phyloP scores from a whole-genome alignment of 2,113 vertebrate genomes.

The Pachycephala philippinensis region DNA sequence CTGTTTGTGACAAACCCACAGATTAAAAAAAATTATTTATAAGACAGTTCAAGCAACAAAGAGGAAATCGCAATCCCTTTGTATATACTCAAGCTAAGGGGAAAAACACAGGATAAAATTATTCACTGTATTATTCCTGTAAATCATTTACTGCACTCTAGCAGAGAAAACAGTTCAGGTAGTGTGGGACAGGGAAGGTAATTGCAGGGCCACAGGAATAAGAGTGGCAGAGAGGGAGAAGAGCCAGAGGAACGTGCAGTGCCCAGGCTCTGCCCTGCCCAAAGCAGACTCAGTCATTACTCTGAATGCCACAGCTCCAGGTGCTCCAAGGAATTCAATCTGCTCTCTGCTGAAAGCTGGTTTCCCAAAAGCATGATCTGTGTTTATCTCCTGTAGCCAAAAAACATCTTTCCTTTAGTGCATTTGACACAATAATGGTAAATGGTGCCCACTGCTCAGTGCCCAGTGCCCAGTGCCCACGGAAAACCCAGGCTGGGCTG shows the following conservation, averaged over 20 bases:
- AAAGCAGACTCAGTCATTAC: neutral
- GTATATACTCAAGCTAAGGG: neutral
- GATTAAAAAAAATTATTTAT: neutral
- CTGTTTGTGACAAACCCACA: neutral
- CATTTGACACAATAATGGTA: neutral
- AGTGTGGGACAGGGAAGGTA: neutral
- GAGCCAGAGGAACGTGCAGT: neutral
- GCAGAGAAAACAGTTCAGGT: neutral
- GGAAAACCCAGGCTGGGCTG: neutral
- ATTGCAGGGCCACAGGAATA: neutral
- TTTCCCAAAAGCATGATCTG: neutral
- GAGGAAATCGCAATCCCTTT: neutral
- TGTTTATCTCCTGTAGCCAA: neutral
- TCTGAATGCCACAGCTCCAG: neutral
- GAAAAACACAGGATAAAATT: neutral
- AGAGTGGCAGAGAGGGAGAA: neutral
- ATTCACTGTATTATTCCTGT: neutral
- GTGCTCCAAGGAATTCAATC: neutral
- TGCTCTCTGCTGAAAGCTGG: neutral
- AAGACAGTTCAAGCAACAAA: neutral
- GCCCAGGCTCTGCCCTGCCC: neutral
- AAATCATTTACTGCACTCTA: neutral
- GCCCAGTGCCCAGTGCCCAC: neutral
- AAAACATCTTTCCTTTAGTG: neutral
- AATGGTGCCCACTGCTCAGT: neutral